A percentile compares a stretch with the other conserved stretches of the same genome.
Evolutionary conservation across 2,113 vertebrate species (phyloP).

Genomic region (Oceanites oceanicus): DNA sequence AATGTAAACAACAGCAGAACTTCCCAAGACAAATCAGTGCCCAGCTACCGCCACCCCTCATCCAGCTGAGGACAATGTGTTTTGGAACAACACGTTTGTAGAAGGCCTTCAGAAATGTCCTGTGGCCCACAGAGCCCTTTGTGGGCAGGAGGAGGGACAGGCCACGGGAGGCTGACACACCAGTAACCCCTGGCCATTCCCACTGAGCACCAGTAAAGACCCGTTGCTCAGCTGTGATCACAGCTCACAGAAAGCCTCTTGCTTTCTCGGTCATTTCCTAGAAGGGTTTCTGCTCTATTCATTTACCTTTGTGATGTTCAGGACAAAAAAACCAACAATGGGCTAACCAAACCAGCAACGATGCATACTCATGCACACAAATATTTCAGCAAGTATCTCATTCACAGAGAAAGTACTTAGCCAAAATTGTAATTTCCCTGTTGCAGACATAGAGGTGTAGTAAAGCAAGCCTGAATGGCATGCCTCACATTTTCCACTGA

Average conservation of each 20-base stretch:
- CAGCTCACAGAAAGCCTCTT: not conserved
- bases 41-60: not conserved
- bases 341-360: not conserved
- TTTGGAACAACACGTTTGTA: not conserved
- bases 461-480: not conserved
- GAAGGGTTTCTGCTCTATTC: not conserved
- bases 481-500: not conserved
- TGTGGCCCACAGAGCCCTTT: not conserved
- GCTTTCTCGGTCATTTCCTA: not conserved
- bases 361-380: not conserved
- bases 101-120: not conserved
- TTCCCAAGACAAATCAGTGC: not conserved
- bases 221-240: not conserved
- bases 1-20: not conserved
- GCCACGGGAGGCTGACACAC: not conserved
- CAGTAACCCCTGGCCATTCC: not conserved
- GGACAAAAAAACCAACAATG: rapidly evolving
- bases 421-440: not conserved
- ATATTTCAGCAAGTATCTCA: not conserved
- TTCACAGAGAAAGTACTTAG: not conserved
- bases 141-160: not conserved
- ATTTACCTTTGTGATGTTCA: not conserved
- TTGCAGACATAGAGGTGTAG: not conserved
- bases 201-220: not conserved
- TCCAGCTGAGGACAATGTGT: not conserved